Base-by-base conservation (phyloP, 53 echinoderm and acorn worm species). In the Astropecten irregularis region DNA sequence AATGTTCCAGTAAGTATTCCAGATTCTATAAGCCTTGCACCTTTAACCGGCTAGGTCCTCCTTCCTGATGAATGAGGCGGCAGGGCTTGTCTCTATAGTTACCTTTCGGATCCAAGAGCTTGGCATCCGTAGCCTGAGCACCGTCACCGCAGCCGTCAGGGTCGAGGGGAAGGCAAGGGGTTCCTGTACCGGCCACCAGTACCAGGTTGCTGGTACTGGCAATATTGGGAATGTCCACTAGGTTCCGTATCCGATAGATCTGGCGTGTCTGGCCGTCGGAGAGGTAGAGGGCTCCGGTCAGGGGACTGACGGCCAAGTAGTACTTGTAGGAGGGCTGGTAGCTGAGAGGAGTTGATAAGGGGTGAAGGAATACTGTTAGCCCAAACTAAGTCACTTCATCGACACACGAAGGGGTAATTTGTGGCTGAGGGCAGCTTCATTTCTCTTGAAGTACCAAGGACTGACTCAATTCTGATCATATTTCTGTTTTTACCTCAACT, bases 291-390 rank as follows among this genome's bases (percentile, higher is more conserved):
- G 82, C 71, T 16, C 94, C 92, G 10, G 92, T 86, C 38, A 92
- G 77, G 4, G 92, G 92, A 58, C 85, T 95, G 18, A 90, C 84
- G 4, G 99, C 99, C 42, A 99, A 68, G 86, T 99, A 95, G 82
- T 95, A 99, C 89, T 99, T 99, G 85, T 92, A 90, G 10, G 88
- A 88, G 7, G 99, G 99, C 19, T 84, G 83, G 53, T 95, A 92
- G 27, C 96, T 96, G 84, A 33, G 74, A 57, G 22, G 18, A n/a
- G n/a, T n/a, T n/a, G n/a, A n/a, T 1, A 21, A 37, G 15, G 33
- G 70, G 28, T 51, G 28, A 64, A 1, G 37, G 33, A 35, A 82
- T 4, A 16, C 40, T 57, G 0, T 28, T 33, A 2, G 16, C 46
- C 9, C 22, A 1, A 13, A 44, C 6, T 22, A 18, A 40, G 16